Evolutionary conservation across 2,888 invertebrate genomes (phyloP).

Genomic region (Bursaphelenchus okinawaensis): DNA sequence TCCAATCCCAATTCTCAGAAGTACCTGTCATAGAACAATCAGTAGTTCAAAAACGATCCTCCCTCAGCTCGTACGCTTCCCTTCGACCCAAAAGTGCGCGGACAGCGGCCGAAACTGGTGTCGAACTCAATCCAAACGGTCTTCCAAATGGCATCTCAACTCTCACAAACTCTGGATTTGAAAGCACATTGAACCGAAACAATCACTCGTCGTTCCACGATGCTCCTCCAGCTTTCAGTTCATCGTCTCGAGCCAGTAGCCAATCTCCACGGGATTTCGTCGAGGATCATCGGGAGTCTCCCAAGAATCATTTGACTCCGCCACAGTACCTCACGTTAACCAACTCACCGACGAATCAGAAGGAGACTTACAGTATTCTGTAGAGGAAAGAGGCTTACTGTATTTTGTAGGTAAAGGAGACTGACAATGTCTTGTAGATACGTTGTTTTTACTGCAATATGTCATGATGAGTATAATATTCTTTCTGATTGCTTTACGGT

Average conservation of each 20-base stretch:
- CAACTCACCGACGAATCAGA: neutral
- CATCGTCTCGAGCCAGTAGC: neutral
- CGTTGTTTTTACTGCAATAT: no score
- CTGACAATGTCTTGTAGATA: no score
- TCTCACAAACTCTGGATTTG: neutral
- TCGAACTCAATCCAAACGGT: neutral
- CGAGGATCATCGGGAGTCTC: neutral
- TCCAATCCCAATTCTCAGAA: neutral
- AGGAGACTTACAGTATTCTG: neutral
- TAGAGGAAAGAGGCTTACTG: no score
- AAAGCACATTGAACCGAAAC: neutral
- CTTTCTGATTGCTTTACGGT: no score
- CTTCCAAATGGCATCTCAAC: neutral
- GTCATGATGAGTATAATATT: no score
- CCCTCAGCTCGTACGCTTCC: constrained; percentile 20
- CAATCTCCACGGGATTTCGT: constrained; percentile 7
- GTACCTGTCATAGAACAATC: constrained; percentile 1
- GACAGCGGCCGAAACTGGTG: neutral
- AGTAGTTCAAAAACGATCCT: constrained; percentile 1
- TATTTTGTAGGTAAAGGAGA: no score
- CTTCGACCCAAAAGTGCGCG: constrained; percentile 1
- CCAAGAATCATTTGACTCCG: neutral
- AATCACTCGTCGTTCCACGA: neutral
- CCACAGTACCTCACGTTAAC: neutral
- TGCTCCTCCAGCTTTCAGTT: neutral